These are phyloP conservation scores for Puffinus mauretanicus DNA, from an alignment of 2,113 vertebrate genomes.

Conservation along the genomic window DNA sequence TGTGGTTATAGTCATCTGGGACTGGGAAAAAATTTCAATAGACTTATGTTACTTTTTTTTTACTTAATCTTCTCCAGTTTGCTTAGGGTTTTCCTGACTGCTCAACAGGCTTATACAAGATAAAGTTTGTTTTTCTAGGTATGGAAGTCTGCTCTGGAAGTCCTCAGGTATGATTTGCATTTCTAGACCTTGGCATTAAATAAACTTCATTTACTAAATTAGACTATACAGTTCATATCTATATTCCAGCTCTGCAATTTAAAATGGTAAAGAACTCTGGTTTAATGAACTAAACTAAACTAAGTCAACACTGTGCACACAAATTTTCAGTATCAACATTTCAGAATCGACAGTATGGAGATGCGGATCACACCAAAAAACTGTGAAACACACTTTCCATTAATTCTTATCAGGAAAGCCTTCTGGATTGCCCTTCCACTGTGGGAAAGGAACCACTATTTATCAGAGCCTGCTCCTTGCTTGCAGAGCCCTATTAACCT, in stretches of 20 bases:
- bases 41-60: not conserved
- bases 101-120: not conserved
- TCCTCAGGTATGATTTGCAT: not conserved
- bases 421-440: not conserved
- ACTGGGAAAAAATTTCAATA: not conserved
- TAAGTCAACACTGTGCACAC: not conserved
- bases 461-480: conserved; percentile 21
- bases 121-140: not conserved
- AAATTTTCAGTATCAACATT: not conserved
- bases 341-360: not conserved
- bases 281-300: not conserved
- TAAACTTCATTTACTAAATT: not conserved
- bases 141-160: not conserved
- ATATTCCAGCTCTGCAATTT: not conserved
- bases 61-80: not conserved
- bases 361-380: not conserved
- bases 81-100: not conserved
- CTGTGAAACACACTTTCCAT: not conserved
- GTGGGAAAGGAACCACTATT: conserved; percentile 18
- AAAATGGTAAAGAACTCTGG: not conserved
- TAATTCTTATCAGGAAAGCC: not conserved
- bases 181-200: not conserved
- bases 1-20: not conserved
- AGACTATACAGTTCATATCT: not conserved
- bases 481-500: conserved; percentile 6